Base-by-base conservation (phyloP, 2,797 vertebrate genomes). In the Etheostoma perlongum region DNA sequence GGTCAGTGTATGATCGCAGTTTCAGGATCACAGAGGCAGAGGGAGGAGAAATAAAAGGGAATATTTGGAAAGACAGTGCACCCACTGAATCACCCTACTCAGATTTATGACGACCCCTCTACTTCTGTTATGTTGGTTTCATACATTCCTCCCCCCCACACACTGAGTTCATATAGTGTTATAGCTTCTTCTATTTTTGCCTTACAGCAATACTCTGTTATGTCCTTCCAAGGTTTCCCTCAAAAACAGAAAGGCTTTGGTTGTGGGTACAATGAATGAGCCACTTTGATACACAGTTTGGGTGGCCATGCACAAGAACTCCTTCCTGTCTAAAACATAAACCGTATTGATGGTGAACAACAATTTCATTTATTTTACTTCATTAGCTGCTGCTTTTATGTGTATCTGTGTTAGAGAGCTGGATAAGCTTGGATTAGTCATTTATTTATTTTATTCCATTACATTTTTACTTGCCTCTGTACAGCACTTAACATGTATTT, bases 201-300 rank as follows among this genome's bases (percentile, higher is more conserved):
- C 77, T 65, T 44, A 69, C 61, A 84, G 72, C 72, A 42, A 48
- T 44, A 66, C 36, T 74, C 85, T 80, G 66, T 75, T 72, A 68
- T 86, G 76, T 72, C 70, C 81, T 73, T 78, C 52, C 73, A 83
- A 83, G 72, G 65, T 87, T 40, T 89, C 74, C 67, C 46, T 30
- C 73, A 54, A 87, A 88, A 89, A 91, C 90, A 91, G 88, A 93
- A 78, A 81, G 85, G 78, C 89, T 83, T 90, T 91, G 62, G 86
- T 91, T 84, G 78, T 42, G 53, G 46, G 25, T 81, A 95, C 94
- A 96, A 94, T 91, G 88, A 96, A 94, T 91, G 88, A 61, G 7
- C 25, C 44, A 82, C 88, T 93, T 92, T 94, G 74, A 94, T 69
- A 60, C 48, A 42, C 78, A 71, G 62, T 80, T 81, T 91, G 92